Percentiles rank a stretch among this genome's conserved stretches.
These are phyloP conservation scores for Chorisops tibialis DNA, from an alignment of 2,888 invertebrate species.

Conservation along the genomic window DNA sequence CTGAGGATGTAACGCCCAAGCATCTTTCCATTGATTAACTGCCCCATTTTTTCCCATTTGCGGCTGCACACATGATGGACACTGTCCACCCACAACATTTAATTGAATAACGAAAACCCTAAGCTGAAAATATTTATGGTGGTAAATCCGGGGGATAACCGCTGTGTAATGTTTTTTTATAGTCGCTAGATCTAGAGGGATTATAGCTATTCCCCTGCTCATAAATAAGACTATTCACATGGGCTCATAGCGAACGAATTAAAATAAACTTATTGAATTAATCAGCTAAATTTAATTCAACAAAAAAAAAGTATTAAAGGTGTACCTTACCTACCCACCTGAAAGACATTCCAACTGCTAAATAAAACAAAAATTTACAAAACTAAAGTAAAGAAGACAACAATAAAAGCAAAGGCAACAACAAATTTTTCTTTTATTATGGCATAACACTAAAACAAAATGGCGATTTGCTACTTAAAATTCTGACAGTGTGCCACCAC, in stretches of 20 bases:
- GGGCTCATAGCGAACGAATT: background rate
- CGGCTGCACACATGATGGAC: background rate
- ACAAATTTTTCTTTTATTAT: conserved; percentile 23
- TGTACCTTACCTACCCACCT: background rate
- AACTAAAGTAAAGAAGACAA: conserved; percentile 23
- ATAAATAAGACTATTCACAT: conserved; percentile 16
- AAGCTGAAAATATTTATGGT: background rate
- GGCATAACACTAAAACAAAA: conserved; percentile 32
- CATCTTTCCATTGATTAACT: background rate
- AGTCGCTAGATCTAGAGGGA: background rate
- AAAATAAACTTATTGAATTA: background rate
- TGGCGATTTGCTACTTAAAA: conserved; percentile 33
- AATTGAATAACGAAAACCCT: conserved; percentile 16
- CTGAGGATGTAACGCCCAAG: background rate
- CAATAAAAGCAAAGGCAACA: background rate
- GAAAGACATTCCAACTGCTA: background rate
- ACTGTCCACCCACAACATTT: background rate
- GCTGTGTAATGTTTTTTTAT: background rate
- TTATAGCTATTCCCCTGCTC: background rate
- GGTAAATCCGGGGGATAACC: background rate
- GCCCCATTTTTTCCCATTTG: background rate
- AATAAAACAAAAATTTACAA: conserved; percentile 6
- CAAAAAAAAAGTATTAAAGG: background rate
- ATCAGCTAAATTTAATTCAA: conserved; percentile 1
- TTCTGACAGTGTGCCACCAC: conserved; percentile 26